Evolutionary conservation across 2,797 vertebrate species (phyloP), one percentile per base, ranked within the genome.

Genomic region (Tokudaia muenninki): DNA sequence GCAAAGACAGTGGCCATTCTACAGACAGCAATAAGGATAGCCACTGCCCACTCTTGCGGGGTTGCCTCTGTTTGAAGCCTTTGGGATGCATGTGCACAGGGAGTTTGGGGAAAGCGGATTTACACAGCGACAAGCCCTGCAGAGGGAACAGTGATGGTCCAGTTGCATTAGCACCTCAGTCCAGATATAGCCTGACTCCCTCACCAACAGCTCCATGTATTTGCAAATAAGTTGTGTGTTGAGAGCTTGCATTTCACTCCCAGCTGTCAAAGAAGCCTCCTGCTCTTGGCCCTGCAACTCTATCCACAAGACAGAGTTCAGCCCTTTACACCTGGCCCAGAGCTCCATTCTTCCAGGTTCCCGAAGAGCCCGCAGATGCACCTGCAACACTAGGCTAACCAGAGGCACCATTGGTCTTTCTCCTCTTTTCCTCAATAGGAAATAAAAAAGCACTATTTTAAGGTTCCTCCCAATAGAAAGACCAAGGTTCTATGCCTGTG

Each of bases 361-460:
- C 47, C 26, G 9, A 63, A 82, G 50, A 34, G 6, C 10, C 50
- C 10, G 47, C 7, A 75, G 31, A 9, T 50, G 52, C 31, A n/a
- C 6, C 1, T 2, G 1, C 14, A 92, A 61, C n/a, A 7, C 26
- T 10, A 74, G 12, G 37, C 7, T 17, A 44, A 37, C 0, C 0
- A 22, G 26, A 16, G 21, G 17, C 34, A 65, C 26, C 41, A 7
- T 11, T 22, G 10, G 41, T 34, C 2, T 37, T 31, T 2, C 8
- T 26, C 31, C 41, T 5, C 4, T 77, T 92, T 59, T 17, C 16
- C 44, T 86, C 47, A 57, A 16, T 70, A 4, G 21, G 1, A n/a
- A 2, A 83, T 1, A 87, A 80, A 37, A 74, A 37, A 57, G 17
- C 16, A 29, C 3, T 11, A 52, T 17, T 41, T 10, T 61, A 50